Evolutionary conservation across 2,888 invertebrate species (phyloP).

Genomic region (Bombylius major): DNA sequence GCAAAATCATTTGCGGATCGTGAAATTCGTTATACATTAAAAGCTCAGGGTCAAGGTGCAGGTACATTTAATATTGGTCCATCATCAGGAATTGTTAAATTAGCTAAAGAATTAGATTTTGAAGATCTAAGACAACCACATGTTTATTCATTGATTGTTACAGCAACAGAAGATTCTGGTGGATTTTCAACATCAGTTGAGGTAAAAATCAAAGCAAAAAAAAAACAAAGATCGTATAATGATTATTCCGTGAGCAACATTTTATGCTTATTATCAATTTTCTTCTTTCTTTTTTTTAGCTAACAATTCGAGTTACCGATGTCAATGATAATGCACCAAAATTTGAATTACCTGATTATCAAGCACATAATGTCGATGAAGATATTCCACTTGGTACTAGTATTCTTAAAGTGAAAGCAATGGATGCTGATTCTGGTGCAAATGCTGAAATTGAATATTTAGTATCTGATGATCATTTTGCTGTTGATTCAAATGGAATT

Average conservation of each 20-base stretch:
- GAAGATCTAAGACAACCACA: constrained; percentile 92
- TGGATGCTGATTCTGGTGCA: constrained; percentile 87
- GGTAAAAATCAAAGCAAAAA: constrained; percentile 39
- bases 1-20: constrained; percentile 96
- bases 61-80: constrained; percentile 93
- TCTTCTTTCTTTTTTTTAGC: constrained; percentile 41
- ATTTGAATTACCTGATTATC: constrained; percentile 92
- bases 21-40: constrained; percentile 89
- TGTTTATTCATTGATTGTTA: constrained; percentile 83
- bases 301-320: constrained; percentile 88
- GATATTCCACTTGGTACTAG: constrained; percentile 85
- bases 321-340: constrained; percentile 97
- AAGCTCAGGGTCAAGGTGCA: constrained; percentile 87
- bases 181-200: constrained; percentile 92
- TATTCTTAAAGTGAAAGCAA: constrained; percentile 89
- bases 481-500: constrained; percentile 83
- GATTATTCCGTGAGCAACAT: not conserved
- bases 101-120: constrained; percentile 92
- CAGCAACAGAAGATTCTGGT: constrained; percentile 94
- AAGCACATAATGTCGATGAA: constrained; percentile 92
- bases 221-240: not conserved
- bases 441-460: constrained; percentile 92
- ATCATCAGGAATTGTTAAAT: constrained; percentile 86
- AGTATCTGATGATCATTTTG: constrained; percentile 86
- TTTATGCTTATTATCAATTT: not conserved